Evolutionary conservation across 2,797 vertebrate genomes (phyloP), one percentile per base, ranked within the genome.

Genomic region (Falco columbarius): DNA sequence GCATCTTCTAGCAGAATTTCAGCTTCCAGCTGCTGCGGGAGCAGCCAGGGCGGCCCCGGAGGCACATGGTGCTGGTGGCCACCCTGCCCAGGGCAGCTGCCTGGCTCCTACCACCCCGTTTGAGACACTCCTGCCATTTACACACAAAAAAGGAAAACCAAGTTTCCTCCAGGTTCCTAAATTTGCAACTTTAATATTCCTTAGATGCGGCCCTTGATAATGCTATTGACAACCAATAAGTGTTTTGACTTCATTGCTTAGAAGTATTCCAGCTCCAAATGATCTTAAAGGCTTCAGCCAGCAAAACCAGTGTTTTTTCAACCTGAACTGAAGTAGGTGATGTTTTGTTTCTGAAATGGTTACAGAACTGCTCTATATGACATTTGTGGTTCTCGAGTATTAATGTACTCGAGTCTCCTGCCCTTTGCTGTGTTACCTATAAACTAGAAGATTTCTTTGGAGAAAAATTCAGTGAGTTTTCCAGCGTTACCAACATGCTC

Each of bases 21-120:
- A 3, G 30, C 12, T 7, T 10, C 34, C 7, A 12, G 46, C 29
- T 17, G 54, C 30, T 3, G 32, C 0, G 1, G 30, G 40, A 20
- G 26, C 26, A 22, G 54, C 26, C 9, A 1, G 9, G 26, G 23
- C 38, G 70, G 40, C 24, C 4, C 2, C 3, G 38, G 18, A 23
- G 56, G 14, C 1, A 9, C 4, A 26, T 6, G 4, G 24, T 11
- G 26, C n/a, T 4, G 24, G 59, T 13, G n/a, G 30, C 44, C 29
- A 16, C 51, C 34, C 55, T 68, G 55, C 55, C 38, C 55, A 10
- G 18, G 10, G n/a, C 54, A 4, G 47, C 15, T 29, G 20, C 15
- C 9, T 8, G 4, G 12, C 30, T 32, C 4, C 6, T 5, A 3
- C 27, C 8, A 0, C 2, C 20, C 14, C 8, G 5, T 2, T 34